Evolutionary conservation across 2,113 vertebrate genomes (phyloP).

Genomic region (Podarcis raffonei): DNA sequence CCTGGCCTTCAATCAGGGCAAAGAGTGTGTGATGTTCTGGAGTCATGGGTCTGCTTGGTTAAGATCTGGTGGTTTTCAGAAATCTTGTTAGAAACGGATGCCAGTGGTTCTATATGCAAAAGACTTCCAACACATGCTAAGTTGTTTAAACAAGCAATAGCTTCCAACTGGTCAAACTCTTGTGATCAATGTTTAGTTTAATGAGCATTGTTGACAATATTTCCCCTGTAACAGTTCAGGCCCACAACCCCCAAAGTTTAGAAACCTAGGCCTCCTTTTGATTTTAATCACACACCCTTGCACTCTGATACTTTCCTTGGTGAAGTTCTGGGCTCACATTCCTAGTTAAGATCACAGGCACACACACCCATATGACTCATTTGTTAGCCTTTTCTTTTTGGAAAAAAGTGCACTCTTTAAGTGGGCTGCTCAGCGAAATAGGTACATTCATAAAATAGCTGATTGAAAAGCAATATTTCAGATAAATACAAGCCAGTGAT

Average conservation of each 20-base stretch:
- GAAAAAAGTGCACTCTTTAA: conserved; percentile 81
- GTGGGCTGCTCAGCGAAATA: conserved; percentile 89
- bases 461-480: conserved; percentile 97
- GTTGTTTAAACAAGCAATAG: conserved; percentile 49
- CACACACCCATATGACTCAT: conserved; percentile 69
- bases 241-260: conserved; percentile 49
- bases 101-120: conserved; percentile 24
- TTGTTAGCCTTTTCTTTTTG: conserved; percentile 78
- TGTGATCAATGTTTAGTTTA: conserved; percentile 56
- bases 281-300: conserved; percentile 28
- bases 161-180: conserved; percentile 56
- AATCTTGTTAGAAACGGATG: background rate
- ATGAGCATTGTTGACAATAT: conserved; percentile 28
- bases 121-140: conserved; percentile 53
- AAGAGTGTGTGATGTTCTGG: conserved; percentile 33
- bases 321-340: conserved; percentile 38
- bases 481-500: conserved; percentile 94
- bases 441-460: conserved; percentile 94
- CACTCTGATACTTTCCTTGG: background rate
- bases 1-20: conserved; percentile 37
- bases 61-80: conserved; percentile 23
- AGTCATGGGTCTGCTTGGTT: conserved; percentile 35
- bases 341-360: conserved; percentile 9
- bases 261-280: background rate
- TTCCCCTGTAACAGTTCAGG: conserved; percentile 50